Percentiles rank a stretch among this genome's conserved stretches.
Conservation (phyloP, 2,113 vertebrate species). For the Clarias gariepinus region DNA sequence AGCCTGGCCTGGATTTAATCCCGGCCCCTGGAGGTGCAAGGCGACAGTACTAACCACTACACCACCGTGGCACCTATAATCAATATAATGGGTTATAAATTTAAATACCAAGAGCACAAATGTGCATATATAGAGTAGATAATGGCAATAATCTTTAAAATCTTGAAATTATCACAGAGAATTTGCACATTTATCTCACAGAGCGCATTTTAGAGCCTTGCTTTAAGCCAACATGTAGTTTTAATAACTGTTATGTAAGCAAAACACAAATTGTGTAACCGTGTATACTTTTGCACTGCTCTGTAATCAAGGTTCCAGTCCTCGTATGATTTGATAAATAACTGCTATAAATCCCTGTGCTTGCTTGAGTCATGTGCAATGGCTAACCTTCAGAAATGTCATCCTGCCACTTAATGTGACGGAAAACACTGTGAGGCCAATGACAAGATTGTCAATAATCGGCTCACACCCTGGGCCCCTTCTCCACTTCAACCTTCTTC, state of each 20-base stretch:
- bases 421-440: constrained; percentile 56
- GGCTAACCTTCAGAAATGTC: constrained; percentile 59
- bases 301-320: constrained; percentile 35
- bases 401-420: constrained; percentile 51
- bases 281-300: not conserved
- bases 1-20: too few species aligned
- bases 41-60: too few species aligned
- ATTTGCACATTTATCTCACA: not conserved
- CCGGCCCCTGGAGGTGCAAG: too few species aligned
- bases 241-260: not conserved
- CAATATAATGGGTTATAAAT: not conserved
- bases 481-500: constrained; percentile 28
- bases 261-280: not conserved
- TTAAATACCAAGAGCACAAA: not conserved
- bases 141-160: not conserved
- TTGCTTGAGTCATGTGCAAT: constrained; percentile 12
- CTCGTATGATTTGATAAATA: constrained; percentile 30
- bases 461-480: constrained; percentile 17
- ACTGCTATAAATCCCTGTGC: not conserved
- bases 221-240: too few species aligned
- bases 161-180: not conserved
- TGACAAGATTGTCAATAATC: constrained; percentile 52
- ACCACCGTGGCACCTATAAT: too few species aligned
- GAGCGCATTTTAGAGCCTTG: not conserved
- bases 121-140: not conserved